phyloP scores from a whole-genome alignment of 2,797 vertebrate species.

The Miichthys miiuy region DNA sequence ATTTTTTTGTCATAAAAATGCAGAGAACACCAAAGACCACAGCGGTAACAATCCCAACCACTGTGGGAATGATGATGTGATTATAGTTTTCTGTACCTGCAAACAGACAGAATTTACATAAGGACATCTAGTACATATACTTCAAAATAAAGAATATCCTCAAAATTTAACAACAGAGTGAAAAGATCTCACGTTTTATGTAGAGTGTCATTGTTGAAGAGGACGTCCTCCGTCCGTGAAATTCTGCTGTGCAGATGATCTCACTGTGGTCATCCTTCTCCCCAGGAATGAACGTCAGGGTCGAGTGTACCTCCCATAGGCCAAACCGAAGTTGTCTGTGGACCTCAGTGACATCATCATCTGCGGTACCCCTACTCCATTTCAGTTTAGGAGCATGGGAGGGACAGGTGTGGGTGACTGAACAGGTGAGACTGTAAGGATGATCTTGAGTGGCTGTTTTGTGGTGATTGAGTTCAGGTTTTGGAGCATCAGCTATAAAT shows the following conservation, averaged over 20 bases:
- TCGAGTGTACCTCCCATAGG: slow-evolving; percentile 68
- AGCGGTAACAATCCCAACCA: slow-evolving; percentile 41
- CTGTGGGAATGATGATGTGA: slow-evolving; percentile 78
- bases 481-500: slow-evolving; percentile 30
- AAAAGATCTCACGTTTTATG: slow-evolving; percentile 74
- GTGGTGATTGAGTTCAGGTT: accelerated
- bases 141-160: not conserved
- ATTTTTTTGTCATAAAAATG: slow-evolving; percentile 74
- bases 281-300: slow-evolving; percentile 55
- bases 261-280: slow-evolving; percentile 62
- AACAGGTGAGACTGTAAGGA: slow-evolving; percentile 63
- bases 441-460: slow-evolving; percentile 34
- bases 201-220: not conserved
- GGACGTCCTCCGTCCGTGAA: not conserved
- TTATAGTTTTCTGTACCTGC: slow-evolving; percentile 62
- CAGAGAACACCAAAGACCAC: slow-evolving; percentile 66
- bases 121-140: not conserved
- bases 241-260: slow-evolving; percentile 62
- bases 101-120: slow-evolving; percentile 29
- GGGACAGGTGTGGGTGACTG: slow-evolving; percentile 70
- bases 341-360: accelerated
- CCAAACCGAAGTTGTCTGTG: slow-evolving; percentile 35
- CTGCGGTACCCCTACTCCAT: slow-evolving; percentile 47
- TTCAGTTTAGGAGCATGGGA: slow-evolving; percentile 56
- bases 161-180: not conserved